Evolutionary conservation across 2,888 invertebrate species (phyloP).

Genomic region (Ochropacha duplaris): DNA sequence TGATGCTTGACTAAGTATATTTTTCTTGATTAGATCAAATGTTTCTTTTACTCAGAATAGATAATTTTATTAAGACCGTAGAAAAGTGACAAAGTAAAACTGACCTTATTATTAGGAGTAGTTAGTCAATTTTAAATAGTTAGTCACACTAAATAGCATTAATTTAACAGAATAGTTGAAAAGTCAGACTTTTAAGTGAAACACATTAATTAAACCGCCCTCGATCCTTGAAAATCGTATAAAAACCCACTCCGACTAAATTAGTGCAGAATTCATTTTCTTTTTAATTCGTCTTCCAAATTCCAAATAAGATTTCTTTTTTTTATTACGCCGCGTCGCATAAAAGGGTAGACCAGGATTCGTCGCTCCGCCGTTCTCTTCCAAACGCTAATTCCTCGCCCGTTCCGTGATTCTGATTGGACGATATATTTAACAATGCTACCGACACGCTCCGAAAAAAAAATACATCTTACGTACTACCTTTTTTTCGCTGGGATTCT

Average conservation of each 20-base stretch:
- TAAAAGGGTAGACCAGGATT: constrained; percentile 76
- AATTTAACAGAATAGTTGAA: constrained; percentile 28
- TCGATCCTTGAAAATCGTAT: constrained; percentile 72
- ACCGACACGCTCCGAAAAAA: constrained; percentile 72
- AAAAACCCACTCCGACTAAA: constrained; percentile 72
- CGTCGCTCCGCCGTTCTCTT: constrained; percentile 62
- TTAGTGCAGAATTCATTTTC: constrained; percentile 79
- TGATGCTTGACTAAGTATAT: not conserved
- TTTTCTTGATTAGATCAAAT: not conserved
- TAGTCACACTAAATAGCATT: too few relatives aligned
- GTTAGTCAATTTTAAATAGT: too few relatives aligned
- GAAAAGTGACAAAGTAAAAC: constrained; percentile 3
- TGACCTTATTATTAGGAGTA: constrained; percentile 21
- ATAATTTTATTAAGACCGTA: too few relatives aligned
- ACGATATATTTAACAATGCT: constrained; percentile 81
- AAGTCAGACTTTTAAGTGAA: constrained; percentile 57
- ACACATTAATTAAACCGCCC: constrained; percentile 73
- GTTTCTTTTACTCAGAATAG: too few relatives aligned
- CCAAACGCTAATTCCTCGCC: constrained; percentile 74
- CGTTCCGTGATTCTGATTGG: constrained; percentile 78
- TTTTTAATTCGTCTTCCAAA: constrained; percentile 80
- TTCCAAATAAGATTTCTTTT: constrained; percentile 79
- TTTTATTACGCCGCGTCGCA: constrained; percentile 68
- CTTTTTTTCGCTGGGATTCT: constrained; percentile 66
- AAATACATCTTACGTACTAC: constrained; percentile 76